Conservation (phyloP, 2,888 invertebrate genomes). For the Oxyscelio sp. region DNA sequence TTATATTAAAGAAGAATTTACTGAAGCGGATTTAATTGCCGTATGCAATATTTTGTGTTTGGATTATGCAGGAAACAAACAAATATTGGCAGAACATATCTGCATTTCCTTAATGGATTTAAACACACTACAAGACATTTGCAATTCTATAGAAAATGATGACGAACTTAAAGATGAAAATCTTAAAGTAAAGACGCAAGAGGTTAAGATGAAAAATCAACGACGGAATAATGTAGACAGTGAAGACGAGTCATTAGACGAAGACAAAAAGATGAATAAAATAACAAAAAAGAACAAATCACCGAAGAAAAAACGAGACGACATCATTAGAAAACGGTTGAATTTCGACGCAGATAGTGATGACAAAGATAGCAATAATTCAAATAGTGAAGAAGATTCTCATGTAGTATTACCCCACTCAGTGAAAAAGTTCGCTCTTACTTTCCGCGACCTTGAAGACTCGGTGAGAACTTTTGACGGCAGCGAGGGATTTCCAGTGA, state of each 20-base stretch:
- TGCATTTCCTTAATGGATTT: neutral
- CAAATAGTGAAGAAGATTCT: neutral
- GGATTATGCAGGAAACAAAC: slow-evolving; percentile 51
- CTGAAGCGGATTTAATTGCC: slow-evolving; percentile 52
- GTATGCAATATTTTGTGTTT: slow-evolving; percentile 51
- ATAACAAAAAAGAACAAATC: neutral
- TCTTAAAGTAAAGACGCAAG: neutral
- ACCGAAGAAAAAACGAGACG: neutral
- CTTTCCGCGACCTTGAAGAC: slow-evolving; percentile 39
- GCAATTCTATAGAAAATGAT: neutral
- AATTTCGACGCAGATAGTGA: neutral
- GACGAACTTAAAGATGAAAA: neutral
- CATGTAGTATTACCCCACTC: neutral
- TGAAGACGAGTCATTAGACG: neutral
- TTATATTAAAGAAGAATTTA: slow-evolving; percentile 22
- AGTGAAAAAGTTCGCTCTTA: slow-evolving; percentile 20
- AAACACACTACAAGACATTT: neutral
- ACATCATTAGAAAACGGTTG: neutral
- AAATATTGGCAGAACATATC: slow-evolving; percentile 28
- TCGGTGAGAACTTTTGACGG: slow-evolving; percentile 23
- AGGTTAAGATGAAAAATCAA: neutral
- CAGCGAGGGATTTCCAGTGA: slow-evolving; percentile 22
- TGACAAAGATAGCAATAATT: neutral
- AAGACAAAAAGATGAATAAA: neutral
- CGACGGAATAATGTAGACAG: neutral